Evolutionary conservation across 2,888 invertebrate species (phyloP), one percentile per base, ranked within the genome.

Genomic region (Pandemis heparana): DNA sequence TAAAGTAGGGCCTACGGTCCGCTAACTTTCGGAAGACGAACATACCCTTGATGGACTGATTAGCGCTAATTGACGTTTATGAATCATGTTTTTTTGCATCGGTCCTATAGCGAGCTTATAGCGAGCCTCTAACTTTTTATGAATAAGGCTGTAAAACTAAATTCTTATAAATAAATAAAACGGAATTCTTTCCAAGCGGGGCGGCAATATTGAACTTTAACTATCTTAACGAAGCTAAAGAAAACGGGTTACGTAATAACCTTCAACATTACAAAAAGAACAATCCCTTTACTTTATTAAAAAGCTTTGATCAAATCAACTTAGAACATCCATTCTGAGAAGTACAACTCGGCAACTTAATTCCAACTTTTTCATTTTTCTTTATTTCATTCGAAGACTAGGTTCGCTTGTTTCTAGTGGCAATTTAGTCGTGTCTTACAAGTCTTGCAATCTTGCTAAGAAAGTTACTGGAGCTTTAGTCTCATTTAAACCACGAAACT

Each of bases 381-480:
- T 65, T 73, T 59, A 59, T 69, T 72, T 64, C 48, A 41, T 69
- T 38, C 39, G 59, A 66, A 48, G 63, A 10, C 72, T 39, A 62
- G 56, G 73, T 60, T 64, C 59, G 56, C 59, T 69, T 73, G 68
- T 68, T 73, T 73, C 68, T 73, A 73, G 63, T 67, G 67, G 46
- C 68, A 73, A 64, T 73, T 69, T 64, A 51, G 68, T 69, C 61
- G 23, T 56, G 63, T 63, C 63, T 73, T 68, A 14, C 48, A 51
- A 32, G 38, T 51, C 38, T 64, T 48, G 23, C 46, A 48, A 64
- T 46, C 56, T 23, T 59, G 43, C 18, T 18, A 46, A 8, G n/a
- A 9, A 10, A 32, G 23, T 18, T 43, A 18, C 32, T 60, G 2
- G 8, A 46, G 48, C n/a, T 61, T 39, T 61, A 32, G 59, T 48